Evolutionary conservation across 2,888 invertebrate species (phyloP).

Genomic region (Eudasyphora cyanicolor): DNA sequence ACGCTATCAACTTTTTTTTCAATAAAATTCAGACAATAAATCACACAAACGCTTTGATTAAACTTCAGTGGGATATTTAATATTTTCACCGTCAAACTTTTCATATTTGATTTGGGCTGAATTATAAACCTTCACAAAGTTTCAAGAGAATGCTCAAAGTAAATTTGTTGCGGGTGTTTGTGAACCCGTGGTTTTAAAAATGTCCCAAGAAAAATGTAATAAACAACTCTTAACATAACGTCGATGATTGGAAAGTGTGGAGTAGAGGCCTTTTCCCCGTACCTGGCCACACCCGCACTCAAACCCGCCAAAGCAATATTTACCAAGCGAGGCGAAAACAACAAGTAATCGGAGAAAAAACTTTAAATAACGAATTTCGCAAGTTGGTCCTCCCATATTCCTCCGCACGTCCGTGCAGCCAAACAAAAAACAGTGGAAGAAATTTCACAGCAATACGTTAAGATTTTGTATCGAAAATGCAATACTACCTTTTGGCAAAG

Average conservation of each 20-base stretch:
- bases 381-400: conserved; percentile 8
- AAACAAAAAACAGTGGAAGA: background rate
- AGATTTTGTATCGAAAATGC: too few relatives aligned
- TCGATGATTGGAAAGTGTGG: background rate
- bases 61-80: background rate
- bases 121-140: conserved; percentile 15
- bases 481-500: too few relatives aligned
- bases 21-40: background rate
- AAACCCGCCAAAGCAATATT: background rate
- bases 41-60: background rate
- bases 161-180: background rate
- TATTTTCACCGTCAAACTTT: conserved; percentile 31
- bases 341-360: conserved; percentile 1
- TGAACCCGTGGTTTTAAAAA: background rate
- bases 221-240: background rate
- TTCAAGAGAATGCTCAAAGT: background rate
- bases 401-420: too few relatives aligned
- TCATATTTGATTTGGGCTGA: conserved; percentile 45
- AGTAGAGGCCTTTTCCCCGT: background rate
- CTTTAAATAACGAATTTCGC: conserved; percentile 24
- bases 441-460: background rate
- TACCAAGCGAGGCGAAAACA: conserved; percentile 19
- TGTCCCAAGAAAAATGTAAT: background rate
- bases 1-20: too few relatives aligned
- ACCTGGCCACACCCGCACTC: background rate